Evolutionary conservation across 2,797 vertebrate species (phyloP), one percentile per base, ranked within the genome.

Genomic region (Siniperca scherzeri): DNA sequence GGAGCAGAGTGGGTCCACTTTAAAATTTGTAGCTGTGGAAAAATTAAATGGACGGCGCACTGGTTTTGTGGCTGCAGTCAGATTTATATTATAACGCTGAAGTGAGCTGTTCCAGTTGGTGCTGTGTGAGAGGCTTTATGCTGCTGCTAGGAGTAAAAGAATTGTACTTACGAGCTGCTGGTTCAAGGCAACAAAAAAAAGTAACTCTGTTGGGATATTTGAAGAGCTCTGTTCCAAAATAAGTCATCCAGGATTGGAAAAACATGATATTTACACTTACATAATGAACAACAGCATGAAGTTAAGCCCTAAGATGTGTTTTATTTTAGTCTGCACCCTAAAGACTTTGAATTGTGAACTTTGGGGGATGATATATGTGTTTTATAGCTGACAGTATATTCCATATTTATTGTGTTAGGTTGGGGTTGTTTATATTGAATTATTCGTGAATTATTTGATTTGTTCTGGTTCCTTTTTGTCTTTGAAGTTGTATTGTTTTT

Each of bases 1-100:
- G 88, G 55, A 81, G 53, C 73, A 30, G 61, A 90, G 85, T 70
- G 77, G 81, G 61, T 89, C 81, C 88, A 66, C 87, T 90, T 89
- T 87, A 69, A 86, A 87, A 89, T 87, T 75, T 87, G 83, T 81
- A 81, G 88, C 92, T 61, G 84, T 93, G 93, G 92, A 93, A 94
- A 93, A 93, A 87, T 80, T 46, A 82, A 89, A 91, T 61, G 83
- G 84, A 87, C 13, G 62, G 21, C 33, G 6, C 33, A n/a, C 77
- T 86, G 89, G 86, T 85, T 92, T 87, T 89, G 88, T 89, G 89
- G 90, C 85, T 62, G 56, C 82, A 81, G 68, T 80, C 57, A 52
- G 76, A 84, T 85, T 85, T 82, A 66, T 87, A 82, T 85, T 82
- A 81, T 71, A 80, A 69, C 81, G 75, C 70, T 48, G 53, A 7